Percentiles rank a stretch among this genome's conserved stretches.
These are phyloP conservation scores for Taenaris catops DNA, from an alignment of 2,888 invertebrate genomes.

Conservation along the genomic window DNA sequence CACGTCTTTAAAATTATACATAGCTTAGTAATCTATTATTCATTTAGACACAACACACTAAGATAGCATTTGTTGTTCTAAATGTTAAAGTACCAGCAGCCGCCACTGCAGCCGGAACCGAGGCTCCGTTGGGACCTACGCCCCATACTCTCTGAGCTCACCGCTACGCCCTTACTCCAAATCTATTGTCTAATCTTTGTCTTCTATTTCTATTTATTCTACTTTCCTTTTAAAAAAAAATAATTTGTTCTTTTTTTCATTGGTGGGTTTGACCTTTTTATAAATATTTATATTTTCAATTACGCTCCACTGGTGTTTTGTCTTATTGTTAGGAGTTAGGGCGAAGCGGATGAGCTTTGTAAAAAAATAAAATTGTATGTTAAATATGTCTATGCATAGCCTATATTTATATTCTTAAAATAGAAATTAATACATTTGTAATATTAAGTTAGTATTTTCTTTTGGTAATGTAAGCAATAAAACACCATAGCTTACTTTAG, in stretches of 20 bases:
- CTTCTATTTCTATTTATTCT: slow-evolving; percentile 8
- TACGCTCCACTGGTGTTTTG: neutral
- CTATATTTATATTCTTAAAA: slow-evolving; percentile 12
- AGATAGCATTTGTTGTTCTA: too few species aligned
- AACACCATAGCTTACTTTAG: slow-evolving; percentile 26
- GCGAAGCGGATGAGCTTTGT: slow-evolving; percentile 74
- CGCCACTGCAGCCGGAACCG: slow-evolving; percentile 93
- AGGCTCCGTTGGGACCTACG: slow-evolving; percentile 94
- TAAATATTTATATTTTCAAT: too few species aligned
- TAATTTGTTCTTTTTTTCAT: neutral
- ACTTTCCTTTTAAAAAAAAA: neutral
- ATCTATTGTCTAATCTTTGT: too few species aligned
- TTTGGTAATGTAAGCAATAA: slow-evolving; percentile 21
- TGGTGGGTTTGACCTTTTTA: too few species aligned
- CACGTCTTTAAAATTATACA: too few species aligned
- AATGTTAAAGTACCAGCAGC: slow-evolving; percentile 90
- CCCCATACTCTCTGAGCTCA: slow-evolving; percentile 55
- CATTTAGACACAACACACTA: too few species aligned
- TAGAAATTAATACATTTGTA: slow-evolving; percentile 9
- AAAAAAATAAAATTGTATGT: slow-evolving; percentile 24
- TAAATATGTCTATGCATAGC: slow-evolving; percentile 20
- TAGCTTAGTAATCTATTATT: too few species aligned
- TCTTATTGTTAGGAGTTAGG: slow-evolving; percentile 75
- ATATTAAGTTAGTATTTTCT: slow-evolving; percentile 9
- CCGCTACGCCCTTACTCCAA: slow-evolving; percentile 59